These are phyloP conservation scores for Nyctibius bracteatus DNA, from an alignment of 2,113 vertebrate genomes.

Conservation along the genomic window DNA sequence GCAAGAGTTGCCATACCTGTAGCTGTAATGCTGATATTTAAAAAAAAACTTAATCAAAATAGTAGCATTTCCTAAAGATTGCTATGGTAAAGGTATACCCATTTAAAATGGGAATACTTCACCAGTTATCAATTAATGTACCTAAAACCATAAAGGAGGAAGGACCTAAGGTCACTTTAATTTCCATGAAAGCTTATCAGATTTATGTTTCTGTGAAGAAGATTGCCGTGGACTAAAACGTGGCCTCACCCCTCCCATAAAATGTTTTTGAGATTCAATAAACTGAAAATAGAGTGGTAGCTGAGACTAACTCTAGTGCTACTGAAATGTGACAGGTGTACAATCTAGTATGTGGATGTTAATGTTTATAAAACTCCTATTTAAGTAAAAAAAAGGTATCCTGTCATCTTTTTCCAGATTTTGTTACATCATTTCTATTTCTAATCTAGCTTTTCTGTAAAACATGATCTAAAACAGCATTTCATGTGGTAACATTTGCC, in stretches of 20 bases:
- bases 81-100: background rate
- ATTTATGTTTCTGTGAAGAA: background rate
- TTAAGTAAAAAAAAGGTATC: background rate
- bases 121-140: background rate
- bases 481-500: background rate
- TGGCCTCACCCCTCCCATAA: background rate
- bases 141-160: background rate
- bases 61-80: background rate
- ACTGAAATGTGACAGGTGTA: background rate
- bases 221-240: background rate
- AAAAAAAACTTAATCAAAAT: background rate
- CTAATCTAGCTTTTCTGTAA: background rate
- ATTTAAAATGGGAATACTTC: background rate
- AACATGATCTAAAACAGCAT: background rate
- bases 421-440: background rate
- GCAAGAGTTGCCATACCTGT: background rate
- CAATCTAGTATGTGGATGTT: background rate
- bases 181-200: background rate
- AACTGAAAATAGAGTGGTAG: background rate
- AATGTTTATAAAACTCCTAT: background rate
- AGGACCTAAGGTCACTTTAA: background rate
- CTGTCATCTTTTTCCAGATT: background rate
- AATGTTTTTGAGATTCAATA: background rate
- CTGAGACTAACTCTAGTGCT: background rate
- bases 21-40: background rate